A percentile compares a stretch with the other conserved stretches of the same genome.
Evolutionary conservation across 1,140 invertebrate genomes (phyloP).

Genomic region (Caenorhabditis briggsae): DNA sequence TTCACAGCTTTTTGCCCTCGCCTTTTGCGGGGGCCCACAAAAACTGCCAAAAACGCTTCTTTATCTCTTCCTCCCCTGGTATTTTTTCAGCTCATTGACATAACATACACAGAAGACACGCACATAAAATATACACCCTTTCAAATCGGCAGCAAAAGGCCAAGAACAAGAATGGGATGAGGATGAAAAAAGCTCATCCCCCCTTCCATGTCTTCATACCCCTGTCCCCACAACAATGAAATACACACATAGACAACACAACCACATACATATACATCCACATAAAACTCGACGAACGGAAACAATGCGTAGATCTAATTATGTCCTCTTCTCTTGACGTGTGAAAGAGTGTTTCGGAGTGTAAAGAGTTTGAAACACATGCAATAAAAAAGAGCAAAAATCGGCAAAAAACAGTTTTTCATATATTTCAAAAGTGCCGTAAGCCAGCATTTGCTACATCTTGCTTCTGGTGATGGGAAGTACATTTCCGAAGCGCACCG

Average conservation of each 20-base stretch:
- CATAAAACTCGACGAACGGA: slow-evolving; percentile 51
- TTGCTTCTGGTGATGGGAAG: slow-evolving; percentile 38
- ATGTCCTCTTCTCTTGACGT: slow-evolving; percentile 34
- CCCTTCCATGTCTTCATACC: background rate
- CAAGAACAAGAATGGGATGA: background rate
- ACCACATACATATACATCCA: slow-evolving; percentile 28
- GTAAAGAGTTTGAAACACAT: slow-evolving; percentile 1
- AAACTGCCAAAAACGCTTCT: slow-evolving; percentile 36
- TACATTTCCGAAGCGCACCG: slow-evolving; percentile 50
- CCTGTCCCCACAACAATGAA: slow-evolving; percentile 14
- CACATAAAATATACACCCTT: slow-evolving; percentile 33
- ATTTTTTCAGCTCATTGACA: slow-evolving; percentile 50
- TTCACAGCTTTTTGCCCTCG: slow-evolving; percentile 6
- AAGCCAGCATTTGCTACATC: background rate
- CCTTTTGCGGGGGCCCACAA: too few species aligned
- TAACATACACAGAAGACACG: slow-evolving; percentile 40
- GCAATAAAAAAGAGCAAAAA: background rate
- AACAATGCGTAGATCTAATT: slow-evolving; percentile 50
- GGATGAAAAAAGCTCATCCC: slow-evolving; percentile 29
- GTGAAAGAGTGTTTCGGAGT: slow-evolving; percentile 18
- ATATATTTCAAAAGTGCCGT: slow-evolving; percentile 3
- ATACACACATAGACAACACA: slow-evolving; percentile 1
- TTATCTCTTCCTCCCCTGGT: background rate
- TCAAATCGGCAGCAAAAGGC: background rate
- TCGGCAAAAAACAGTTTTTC: slow-evolving; percentile 2